Percentiles rank a stretch among this genome's conserved stretches.
Conservation (phyloP, 53 echinoderm and acorn worm genomes). For the Glandiceps talaboti region DNA sequence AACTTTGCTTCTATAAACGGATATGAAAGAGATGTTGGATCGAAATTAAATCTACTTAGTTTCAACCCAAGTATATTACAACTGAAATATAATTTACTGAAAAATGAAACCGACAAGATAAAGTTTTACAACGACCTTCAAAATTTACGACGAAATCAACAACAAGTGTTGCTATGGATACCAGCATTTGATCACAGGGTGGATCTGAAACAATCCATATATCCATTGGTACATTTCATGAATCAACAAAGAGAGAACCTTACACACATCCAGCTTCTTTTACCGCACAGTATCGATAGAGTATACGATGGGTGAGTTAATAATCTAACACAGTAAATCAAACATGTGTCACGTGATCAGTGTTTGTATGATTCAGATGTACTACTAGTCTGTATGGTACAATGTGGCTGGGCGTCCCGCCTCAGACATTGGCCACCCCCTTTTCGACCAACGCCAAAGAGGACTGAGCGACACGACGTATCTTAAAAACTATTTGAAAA, state of each 20-base stretch:
- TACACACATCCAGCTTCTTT: slow-evolving; percentile 78
- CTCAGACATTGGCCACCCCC: too few relatives aligned
- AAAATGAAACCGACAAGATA: slow-evolving; percentile 21
- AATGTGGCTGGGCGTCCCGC: too few relatives aligned
- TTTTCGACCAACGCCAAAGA: too few relatives aligned
- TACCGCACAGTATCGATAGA: slow-evolving; percentile 74
- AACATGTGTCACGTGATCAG: too few relatives aligned
- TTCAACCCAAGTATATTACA: slow-evolving; percentile 96
- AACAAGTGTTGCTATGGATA: slow-evolving; percentile 52
- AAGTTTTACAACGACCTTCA: slow-evolving; percentile 29
- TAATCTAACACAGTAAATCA: too few relatives aligned
- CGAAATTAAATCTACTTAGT: slow-evolving; percentile 62
- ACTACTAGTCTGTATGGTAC: too few relatives aligned
- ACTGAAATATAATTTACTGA: slow-evolving; percentile 40
- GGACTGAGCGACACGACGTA: too few relatives aligned
- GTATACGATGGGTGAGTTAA: slow-evolving; percentile 91
- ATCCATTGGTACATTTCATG: slow-evolving; percentile 65
- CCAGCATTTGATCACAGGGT: slow-evolving; percentile 59
- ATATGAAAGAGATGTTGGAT: slow-evolving; percentile 75
- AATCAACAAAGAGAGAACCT: slow-evolving; percentile 42
- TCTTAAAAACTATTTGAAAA: too few relatives aligned
- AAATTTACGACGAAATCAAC: not conserved
- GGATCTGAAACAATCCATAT: slow-evolving; percentile 43
- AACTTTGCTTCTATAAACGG: slow-evolving; percentile 82
- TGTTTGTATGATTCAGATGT: too few relatives aligned